Evolutionary conservation across 2,113 vertebrate genomes (phyloP), one percentile per base, ranked within the genome.

Genomic region (Erinaceus europaeus): DNA sequence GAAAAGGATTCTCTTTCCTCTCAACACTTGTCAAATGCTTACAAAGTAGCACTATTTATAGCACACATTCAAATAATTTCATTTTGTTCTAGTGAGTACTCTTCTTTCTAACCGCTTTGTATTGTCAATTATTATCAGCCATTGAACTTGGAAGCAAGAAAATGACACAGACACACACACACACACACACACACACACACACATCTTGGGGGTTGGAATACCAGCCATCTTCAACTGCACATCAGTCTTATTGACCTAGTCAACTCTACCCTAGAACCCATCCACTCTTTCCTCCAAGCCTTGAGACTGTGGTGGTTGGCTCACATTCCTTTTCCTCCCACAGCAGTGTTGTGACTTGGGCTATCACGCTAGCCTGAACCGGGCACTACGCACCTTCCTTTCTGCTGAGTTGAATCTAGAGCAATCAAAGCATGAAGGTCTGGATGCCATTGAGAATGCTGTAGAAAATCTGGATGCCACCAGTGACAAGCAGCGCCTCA

Each of bases 321-420:
- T 97, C 90, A 96, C 0, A 0, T 52, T 59, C 69, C 88, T 80
- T 92, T 61, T 95, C 36, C 80, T 40, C 82, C 89, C 96, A 96
- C 95, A 97, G 92, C 98, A 99, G 98, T 99, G 99, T 93, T 99
- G 99, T 97, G 99, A 99, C 95, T 97, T 99, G 64, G 99, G 99
- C 50, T 99, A 99, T 97, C 99, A 99, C 1, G 98, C 99, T 83
- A 99, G 99, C 96, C 97, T 99, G 86, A 98, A 98, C 92, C 97
- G 99, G 1, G 99, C 99, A 0, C 97, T 99, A 81, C 97, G 98
- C 92, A 99, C 99, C 32, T 99, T 99, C 97, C 96, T 99, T 64
- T 99, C 99, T 0, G 99, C 99, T 0, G 99, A 99, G 95, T 96
- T 98, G 81, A 99, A 99, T 77, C 98, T 99, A 88, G 99, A 99